Conservation (phyloP, 2,888 invertebrate species). For the Aelia acuminata region DNA sequence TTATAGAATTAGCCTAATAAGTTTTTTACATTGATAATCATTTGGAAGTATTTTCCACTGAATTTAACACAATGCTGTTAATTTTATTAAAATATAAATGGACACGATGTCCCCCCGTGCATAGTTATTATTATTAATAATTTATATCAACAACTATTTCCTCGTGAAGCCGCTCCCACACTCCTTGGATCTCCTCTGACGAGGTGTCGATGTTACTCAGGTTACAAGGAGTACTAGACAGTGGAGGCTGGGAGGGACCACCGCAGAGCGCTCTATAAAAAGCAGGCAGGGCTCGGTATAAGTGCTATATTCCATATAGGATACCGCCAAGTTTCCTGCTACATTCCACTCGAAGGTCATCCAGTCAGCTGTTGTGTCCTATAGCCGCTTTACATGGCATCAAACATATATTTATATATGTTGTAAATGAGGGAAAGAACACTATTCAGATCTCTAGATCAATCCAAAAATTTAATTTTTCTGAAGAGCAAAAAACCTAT, state of each 20-base stretch:
- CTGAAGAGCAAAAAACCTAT: too few relatives aligned
- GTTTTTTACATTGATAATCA: too few relatives aligned
- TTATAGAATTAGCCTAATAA: too few relatives aligned
- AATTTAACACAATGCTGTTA: too few relatives aligned
- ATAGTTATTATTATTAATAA: too few relatives aligned
- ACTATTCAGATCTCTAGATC: too few relatives aligned
- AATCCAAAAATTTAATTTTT: too few relatives aligned
- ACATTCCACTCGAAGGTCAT: conserved; percentile 29
- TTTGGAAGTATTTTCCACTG: too few relatives aligned
- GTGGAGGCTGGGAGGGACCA: background rate
- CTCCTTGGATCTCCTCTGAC: background rate
- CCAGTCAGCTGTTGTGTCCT: background rate
- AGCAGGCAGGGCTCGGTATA: conserved; percentile 40
- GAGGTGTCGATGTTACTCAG: background rate
- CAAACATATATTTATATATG: background rate
- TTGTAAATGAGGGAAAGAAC: too few relatives aligned
- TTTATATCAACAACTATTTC: too few relatives aligned
- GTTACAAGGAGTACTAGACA: background rate
- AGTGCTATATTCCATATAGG: conserved; percentile 29
- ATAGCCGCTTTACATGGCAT: background rate
- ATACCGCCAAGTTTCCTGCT: conserved; percentile 26
- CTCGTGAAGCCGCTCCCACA: background rate
- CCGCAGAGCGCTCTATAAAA: background rate
- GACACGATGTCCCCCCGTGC: too few relatives aligned
- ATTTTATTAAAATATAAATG: too few relatives aligned